phyloP scores from a whole-genome alignment of 1,140 invertebrate species.

The Aleiodes sp. region DNA sequence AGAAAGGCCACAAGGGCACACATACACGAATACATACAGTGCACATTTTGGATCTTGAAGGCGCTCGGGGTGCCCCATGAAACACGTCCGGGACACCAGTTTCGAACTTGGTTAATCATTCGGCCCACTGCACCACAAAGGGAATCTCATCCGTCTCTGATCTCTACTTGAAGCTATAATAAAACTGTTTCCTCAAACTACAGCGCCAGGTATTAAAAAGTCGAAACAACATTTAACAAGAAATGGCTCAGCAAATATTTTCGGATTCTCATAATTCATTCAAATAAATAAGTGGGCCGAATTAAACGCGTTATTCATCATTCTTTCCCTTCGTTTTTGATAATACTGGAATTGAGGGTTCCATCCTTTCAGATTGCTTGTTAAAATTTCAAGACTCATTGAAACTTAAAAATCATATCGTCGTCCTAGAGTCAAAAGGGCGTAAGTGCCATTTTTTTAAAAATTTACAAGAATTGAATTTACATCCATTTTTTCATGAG shows the following conservation, averaged over 20 bases:
- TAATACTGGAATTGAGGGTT: no score
- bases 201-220: slow-evolving; percentile 7
- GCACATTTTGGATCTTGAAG: slow-evolving; percentile 29
- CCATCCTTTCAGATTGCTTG: no score
- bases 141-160: slow-evolving; percentile 45
- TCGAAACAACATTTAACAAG: background rate
- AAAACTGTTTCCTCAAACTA: background rate
- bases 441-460: no score
- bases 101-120: slow-evolving; percentile 64
- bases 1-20: background rate
- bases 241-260: background rate
- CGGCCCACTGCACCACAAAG: slow-evolving; percentile 62
- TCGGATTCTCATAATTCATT: background rate
- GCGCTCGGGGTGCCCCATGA: slow-evolving; percentile 19
- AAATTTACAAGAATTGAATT: no score
- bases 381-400: no score
- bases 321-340: no score
- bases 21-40: background rate
- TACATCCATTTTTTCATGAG: no score
- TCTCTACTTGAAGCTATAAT: slow-evolving; percentile 40
- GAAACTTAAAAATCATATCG: no score
- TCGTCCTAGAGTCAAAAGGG: no score
- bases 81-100: slow-evolving; percentile 53
- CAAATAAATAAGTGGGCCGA: no score
- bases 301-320: no score